Conservation (phyloP, 2,888 invertebrate species). For the Crematogaster levior region DNA sequence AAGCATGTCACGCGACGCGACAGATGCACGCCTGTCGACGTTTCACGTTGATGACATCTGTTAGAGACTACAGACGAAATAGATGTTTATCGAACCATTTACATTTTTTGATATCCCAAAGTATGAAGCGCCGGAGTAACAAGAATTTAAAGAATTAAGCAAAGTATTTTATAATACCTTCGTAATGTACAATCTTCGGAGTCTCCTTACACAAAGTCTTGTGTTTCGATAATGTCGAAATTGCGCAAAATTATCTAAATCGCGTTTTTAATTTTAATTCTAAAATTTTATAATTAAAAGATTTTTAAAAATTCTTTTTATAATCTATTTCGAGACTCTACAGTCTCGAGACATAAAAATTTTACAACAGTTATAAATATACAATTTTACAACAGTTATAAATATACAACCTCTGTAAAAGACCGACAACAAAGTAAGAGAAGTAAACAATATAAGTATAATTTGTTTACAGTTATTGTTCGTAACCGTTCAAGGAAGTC, state of each 20-base stretch:
- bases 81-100: not conserved
- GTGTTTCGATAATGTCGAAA: not conserved
- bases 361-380: too few relatives aligned
- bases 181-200: not conserved
- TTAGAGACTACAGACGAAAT: not conserved
- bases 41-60: constrained; percentile 47
- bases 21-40: constrained; percentile 51
- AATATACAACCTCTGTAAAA: too few relatives aligned
- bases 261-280: not conserved
- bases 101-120: not conserved
- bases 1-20: constrained; percentile 59
- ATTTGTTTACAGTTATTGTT: too few relatives aligned
- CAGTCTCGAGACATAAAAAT: not conserved
- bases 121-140: not conserved
- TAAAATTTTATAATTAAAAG: not conserved
- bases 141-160: not conserved
- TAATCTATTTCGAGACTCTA: not conserved
- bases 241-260: not conserved
- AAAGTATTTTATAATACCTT: not conserved
- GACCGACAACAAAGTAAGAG: too few relatives aligned
- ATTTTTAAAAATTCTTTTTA: not conserved
- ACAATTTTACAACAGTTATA: too few relatives aligned
- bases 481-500: too few relatives aligned
- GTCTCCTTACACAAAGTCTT: not conserved
- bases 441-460: too few relatives aligned